A percentile compares a stretch with the other conserved stretches of the same genome.
Conservation (phyloP, 2,113 vertebrate genomes). For the Tichodroma muraria region DNA sequence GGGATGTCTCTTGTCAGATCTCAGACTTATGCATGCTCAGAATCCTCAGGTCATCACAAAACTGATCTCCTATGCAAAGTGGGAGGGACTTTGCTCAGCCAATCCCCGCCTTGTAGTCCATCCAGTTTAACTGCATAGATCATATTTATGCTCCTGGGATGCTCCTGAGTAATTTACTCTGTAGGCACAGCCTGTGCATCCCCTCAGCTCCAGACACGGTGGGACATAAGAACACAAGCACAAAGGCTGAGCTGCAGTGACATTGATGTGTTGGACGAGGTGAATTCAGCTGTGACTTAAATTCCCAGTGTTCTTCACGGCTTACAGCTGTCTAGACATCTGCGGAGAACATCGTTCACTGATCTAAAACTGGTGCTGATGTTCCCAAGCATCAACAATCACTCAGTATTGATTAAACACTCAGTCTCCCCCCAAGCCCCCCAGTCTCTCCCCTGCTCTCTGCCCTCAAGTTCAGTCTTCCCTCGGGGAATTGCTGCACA, state of each 20-base stretch:
- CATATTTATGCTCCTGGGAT: neutral
- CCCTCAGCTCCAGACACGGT: neutral
- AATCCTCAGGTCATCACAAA: neutral
- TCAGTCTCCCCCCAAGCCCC: neutral
- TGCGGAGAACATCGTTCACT: neutral
- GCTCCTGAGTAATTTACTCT: neutral
- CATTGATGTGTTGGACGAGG: neutral
- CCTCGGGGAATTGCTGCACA: conserved; percentile 5
- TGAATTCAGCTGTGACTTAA: neutral
- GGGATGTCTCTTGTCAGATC: neutral
- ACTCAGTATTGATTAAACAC: neutral
- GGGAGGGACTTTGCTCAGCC: neutral
- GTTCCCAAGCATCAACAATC: neutral
- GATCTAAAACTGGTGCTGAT: neutral
- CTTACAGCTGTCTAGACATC: neutral
- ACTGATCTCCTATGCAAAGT: neutral
- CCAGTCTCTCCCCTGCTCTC: neutral
- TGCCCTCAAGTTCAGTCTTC: neutral
- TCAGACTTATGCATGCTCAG: accelerated
- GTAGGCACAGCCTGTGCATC: neutral
- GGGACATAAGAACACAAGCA: neutral
- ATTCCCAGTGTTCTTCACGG: neutral
- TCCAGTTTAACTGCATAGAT: neutral
- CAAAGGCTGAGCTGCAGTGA: neutral
- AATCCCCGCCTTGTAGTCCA: neutral